Evolutionary conservation across 1,140 invertebrate species (phyloP), one percentile per base, ranked within the genome.

Genomic region (Tetranychus cinnabarinus): DNA sequence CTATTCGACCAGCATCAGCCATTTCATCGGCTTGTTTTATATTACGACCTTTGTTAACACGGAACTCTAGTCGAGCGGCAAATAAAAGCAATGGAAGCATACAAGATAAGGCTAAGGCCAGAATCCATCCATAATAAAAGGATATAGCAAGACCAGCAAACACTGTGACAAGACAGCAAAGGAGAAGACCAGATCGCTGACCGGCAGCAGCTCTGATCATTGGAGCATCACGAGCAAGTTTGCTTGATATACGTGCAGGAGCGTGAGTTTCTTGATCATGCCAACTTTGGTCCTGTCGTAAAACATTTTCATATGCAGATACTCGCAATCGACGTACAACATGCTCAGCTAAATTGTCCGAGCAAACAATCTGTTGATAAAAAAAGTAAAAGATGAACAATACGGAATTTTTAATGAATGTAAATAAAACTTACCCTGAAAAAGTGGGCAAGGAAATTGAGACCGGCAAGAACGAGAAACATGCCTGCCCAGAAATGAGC

Each of bases 261-360:
- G 39, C 5, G 10, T 42, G 39, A 70, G 85, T 80, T 68, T 86
- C 80, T 2, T 69, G 71, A 71, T 91, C 87, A 71, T 85, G 89
- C 84, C 87, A 91, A 62, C 77, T 76, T 68, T 90, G 86, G 68
- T 90, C 77, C 69, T 82, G 80, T 36, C 78, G 66, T 7, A 82
- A 64, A 3, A 82, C 72, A 42, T 42, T 42, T 42, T 5, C 10
- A 42, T 42, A 42, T 6, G 39, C 39, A 10, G 39, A 5, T 42
- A 42, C 39, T 42, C 39, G 5, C 5, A 42, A 10, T 42, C 39
- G 39, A 6, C 39, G 5, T 6, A 42, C 39, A 10, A 42, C 39
- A 42, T 42, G 39, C 10, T 42, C 39, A 42, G 39, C 39, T 42
- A 42, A 42, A 42, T 42, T 42, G 10, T 42, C 39, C 5, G 39